A percentile compares a stretch with the other conserved stretches of the same genome.
phyloP scores from a whole-genome alignment of 1,140 invertebrate genomes.

The Teleogryllus occipitalis region DNA sequence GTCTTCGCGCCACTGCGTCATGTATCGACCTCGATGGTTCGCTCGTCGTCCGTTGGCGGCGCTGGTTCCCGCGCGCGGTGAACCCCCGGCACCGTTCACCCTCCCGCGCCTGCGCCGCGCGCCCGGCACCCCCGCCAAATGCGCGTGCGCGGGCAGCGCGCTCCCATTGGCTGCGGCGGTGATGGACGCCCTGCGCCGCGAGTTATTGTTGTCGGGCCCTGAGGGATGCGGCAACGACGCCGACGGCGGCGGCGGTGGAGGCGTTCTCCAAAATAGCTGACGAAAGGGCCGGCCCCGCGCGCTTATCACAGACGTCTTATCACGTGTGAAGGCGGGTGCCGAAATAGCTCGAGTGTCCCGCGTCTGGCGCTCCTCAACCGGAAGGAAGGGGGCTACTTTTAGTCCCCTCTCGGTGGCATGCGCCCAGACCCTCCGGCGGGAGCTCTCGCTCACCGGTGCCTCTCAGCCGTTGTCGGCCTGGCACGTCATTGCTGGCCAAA shows the following conservation, averaged over 20 bases:
- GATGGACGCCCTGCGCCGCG: background rate
- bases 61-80: background rate
- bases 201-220: background rate
- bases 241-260: background rate
- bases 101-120: background rate
- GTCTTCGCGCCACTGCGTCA: background rate
- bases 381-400: background rate
- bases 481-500: no score
- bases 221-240: background rate
- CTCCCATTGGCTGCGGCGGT: background rate
- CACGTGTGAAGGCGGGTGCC: background rate
- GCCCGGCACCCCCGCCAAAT: background rate
- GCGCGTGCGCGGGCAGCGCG: background rate
- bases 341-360: background rate
- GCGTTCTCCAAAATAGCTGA: background rate
- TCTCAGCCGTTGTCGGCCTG: no score
- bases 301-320: background rate
- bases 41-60: background rate
- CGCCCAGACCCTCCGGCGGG: no score
- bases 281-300: background rate
- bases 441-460: no score
- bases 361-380: background rate
- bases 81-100: background rate
- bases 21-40: background rate
- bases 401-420: background rate